Evolutionary conservation across 1,140 invertebrate genomes (phyloP), one percentile per base, ranked within the genome.

Genomic region (Drosophila leontia): DNA sequence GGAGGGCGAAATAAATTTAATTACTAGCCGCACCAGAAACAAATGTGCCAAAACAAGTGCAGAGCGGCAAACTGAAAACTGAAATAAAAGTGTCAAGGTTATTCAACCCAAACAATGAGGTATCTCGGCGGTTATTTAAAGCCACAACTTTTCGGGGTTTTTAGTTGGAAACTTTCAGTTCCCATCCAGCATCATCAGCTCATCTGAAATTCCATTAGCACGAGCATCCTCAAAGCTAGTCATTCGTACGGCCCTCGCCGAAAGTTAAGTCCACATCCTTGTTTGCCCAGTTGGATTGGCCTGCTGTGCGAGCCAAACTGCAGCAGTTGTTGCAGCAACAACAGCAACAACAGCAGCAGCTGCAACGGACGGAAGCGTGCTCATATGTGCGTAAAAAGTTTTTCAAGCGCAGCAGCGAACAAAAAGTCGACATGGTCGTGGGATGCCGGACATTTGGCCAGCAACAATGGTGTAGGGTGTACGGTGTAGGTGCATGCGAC

Each of bases 331-430:
- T 55, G 47, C 56, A 61, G 13, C 59, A 63, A 26, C 68, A 48
- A 13, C 37, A 57, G 32, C 64, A 37, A 8, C 51, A 15, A 0
- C 45, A 35, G 19, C 61, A 62, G 41, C 69, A 80, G 62, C 64
- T 75, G 75, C 50, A 69, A 29, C 51, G 72, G 56, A 67, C 83
- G 82, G 79, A 87, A 87, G 69, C 71, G 65, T 76, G 82, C 50
- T 64, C 68, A 59, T 74, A 62, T 80, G 60, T 65, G 72, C 61
- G 69, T 82, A 60, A 70, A 78, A 62, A 82, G 59, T 79, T 82
- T 70, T 71, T 68, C 61, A 86, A 79, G 82, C 82, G 82, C 82
- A 69, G 68, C 78, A 70, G 45, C 50, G 50, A 74, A 72, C 70
- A 42, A 64, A 70, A 81, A 58, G 55, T 60, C 47, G 55, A 68